A percentile compares a stretch with the other conserved stretches of the same genome.
Conservation (phyloP, 2,888 invertebrate species). For the Antitype chi region DNA sequence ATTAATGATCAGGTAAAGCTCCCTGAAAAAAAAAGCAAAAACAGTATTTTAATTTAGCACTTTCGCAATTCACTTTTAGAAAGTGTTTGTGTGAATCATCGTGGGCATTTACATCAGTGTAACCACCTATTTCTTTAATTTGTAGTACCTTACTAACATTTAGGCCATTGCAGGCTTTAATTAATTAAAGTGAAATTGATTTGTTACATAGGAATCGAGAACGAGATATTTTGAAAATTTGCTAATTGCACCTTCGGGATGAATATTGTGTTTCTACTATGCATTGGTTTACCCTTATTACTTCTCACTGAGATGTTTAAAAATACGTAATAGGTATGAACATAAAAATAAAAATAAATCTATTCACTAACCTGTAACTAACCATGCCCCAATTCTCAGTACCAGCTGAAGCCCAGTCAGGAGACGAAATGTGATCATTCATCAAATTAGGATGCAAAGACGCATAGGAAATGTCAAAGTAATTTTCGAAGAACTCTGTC, state of each 20-base stretch:
- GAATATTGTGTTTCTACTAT: neutral
- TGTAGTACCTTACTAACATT: too few relatives aligned
- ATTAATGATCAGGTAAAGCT: conserved; percentile 82
- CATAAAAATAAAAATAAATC: neutral
- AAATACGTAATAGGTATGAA: neutral
- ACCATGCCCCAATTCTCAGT: conserved; percentile 90
- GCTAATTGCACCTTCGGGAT: neutral
- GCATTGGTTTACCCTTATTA: neutral
- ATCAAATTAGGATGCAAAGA: conserved; percentile 79
- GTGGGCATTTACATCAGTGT: neutral
- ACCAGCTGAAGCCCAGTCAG: conserved; percentile 88
- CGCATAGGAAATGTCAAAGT: conserved; percentile 82
- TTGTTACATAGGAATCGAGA: neutral
- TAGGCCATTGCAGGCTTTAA: too few relatives aligned
- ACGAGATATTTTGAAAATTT: neutral
- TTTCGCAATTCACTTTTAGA: neutral
- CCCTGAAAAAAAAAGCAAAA: conserved; percentile 74
- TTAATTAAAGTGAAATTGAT: neutral
- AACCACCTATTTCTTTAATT: neutral
- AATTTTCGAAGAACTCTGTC: conserved; percentile 83
- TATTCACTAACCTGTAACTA: conserved; percentile 82
- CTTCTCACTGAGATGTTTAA: neutral
- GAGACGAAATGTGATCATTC: conserved; percentile 86
- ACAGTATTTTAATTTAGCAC: neutral
- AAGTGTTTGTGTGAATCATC: neutral